These are phyloP conservation scores for Luperina testacea DNA, from an alignment of 2,888 invertebrate genomes.

Conservation along the genomic window DNA sequence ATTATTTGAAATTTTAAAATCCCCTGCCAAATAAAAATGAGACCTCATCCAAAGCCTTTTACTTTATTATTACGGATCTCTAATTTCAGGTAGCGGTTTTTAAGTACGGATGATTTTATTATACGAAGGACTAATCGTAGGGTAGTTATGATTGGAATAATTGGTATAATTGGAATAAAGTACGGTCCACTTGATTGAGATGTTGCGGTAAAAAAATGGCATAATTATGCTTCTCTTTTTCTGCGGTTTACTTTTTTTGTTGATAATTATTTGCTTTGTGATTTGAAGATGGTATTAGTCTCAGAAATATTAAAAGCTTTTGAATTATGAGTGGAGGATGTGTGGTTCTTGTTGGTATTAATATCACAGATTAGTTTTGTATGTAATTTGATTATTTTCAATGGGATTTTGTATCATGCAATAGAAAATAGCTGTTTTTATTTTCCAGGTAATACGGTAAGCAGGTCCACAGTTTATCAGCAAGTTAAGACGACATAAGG, in stretches of 20 bases:
- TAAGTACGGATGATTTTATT: slow-evolving; percentile 57
- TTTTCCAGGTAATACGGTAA: neutral
- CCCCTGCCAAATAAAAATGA: neutral
- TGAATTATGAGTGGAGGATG: slow-evolving; percentile 9
- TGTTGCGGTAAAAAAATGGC: slow-evolving; percentile 59
- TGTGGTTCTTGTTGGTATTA: slow-evolving; percentile 14
- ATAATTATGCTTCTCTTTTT: slow-evolving; percentile 37
- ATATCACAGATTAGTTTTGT: slow-evolving; percentile 21
- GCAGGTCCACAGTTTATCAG: neutral
- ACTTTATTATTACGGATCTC: slow-evolving; percentile 42
- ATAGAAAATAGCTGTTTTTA: neutral
- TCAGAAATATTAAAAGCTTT: slow-evolving; percentile 30
- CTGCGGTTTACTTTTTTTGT: slow-evolving; percentile 37
- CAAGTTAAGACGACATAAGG: too few species aligned
- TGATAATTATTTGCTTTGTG: slow-evolving; percentile 56
- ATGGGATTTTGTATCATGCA: neutral
- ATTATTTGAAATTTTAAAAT: neutral
- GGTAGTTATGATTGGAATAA: slow-evolving; percentile 51
- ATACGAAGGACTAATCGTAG: slow-evolving; percentile 54
- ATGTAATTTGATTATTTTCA: slow-evolving; percentile 29
- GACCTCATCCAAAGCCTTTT: neutral
- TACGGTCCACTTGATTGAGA: slow-evolving; percentile 60
- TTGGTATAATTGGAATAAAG: slow-evolving; percentile 60
- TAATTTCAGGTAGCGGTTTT: slow-evolving; percentile 63
- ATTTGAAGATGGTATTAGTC: slow-evolving; percentile 22